phyloP scores from a whole-genome alignment of 2,113 vertebrate genomes.

The Grantiella picta region DNA sequence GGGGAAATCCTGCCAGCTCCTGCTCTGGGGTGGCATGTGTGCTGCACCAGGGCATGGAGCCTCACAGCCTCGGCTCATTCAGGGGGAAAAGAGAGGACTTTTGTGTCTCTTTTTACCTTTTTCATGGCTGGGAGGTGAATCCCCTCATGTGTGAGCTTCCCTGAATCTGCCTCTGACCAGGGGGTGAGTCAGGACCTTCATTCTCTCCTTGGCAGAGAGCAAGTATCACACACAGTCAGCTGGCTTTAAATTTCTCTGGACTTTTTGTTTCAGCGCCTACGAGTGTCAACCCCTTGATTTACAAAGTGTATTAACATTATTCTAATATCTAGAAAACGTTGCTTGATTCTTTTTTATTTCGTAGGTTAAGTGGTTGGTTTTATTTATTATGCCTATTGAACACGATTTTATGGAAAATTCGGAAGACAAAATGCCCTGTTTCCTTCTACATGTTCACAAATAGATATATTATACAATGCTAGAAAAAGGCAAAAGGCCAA shows the following conservation, averaged over 20 bases:
- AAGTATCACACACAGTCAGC: background rate
- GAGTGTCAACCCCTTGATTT: slow-evolving; percentile 45
- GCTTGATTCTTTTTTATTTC: slow-evolving; percentile 18
- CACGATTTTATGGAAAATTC: slow-evolving; percentile 26
- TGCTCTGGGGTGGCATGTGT: background rate
- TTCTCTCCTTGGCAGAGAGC: slow-evolving; percentile 7
- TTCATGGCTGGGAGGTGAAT: background rate
- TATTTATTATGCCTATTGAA: slow-evolving; percentile 40
- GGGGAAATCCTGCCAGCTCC: slow-evolving; percentile 13
- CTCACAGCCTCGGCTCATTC: background rate
- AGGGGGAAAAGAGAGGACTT: background rate
- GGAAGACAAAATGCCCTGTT: slow-evolving; percentile 26
- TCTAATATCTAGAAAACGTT: slow-evolving; percentile 17
- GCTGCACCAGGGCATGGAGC: background rate
- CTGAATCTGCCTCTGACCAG: slow-evolving; percentile 20
- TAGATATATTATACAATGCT: slow-evolving; percentile 57
- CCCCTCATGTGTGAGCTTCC: background rate
- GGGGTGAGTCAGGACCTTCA: slow-evolving; percentile 52
- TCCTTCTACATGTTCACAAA: slow-evolving; percentile 39
- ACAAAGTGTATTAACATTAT: slow-evolving; percentile 42
- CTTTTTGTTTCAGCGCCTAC: slow-evolving; percentile 20
- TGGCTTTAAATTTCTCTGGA: slow-evolving; percentile 48
- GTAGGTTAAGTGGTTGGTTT: slow-evolving; percentile 31
- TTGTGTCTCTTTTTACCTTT: background rate
- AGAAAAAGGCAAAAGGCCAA: slow-evolving; percentile 58